Percentiles rank a stretch among this genome's conserved stretches.
These are phyloP conservation scores for Thripadectes ignobilis DNA, from an alignment of 2,797 vertebrate species.

Conservation along the genomic window DNA sequence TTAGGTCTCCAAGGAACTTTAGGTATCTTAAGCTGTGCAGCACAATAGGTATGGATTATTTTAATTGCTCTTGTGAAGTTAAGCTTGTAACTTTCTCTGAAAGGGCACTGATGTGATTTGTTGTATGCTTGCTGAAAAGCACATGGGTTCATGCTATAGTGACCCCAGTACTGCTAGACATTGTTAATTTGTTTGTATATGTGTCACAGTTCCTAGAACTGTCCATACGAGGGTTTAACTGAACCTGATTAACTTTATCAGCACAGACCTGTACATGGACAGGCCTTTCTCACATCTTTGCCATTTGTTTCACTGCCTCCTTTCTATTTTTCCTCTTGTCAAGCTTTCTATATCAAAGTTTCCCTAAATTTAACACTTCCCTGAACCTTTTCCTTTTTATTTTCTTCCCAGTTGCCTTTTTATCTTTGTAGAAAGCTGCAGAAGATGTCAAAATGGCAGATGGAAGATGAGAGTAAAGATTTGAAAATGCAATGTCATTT, in stretches of 20 bases:
- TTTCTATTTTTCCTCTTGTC: not conserved
- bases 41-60: constrained; percentile 8
- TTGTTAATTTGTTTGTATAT: not conserved
- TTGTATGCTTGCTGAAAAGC: not conserved
- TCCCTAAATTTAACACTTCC: not conserved
- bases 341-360: not conserved
- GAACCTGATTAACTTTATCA: constrained; percentile 28
- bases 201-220: not conserved
- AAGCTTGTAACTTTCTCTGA: not conserved
- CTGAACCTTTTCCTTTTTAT: not conserved
- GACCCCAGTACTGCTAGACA: not conserved
- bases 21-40: constrained; percentile 18
- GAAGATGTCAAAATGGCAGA: not conserved
- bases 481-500: not conserved
- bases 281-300: not conserved
- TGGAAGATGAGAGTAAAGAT: not conserved
- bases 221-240: not conserved
- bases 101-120: not conserved
- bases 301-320: not conserved
- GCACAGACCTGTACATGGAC: not conserved
- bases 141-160: not conserved
- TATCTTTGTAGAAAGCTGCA: not conserved
- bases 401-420: not conserved
- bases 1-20: constrained; percentile 13
- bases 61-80: constrained; percentile 35